Conservation (phyloP, 1,140 invertebrate species). For the Microplitis demolitor region DNA sequence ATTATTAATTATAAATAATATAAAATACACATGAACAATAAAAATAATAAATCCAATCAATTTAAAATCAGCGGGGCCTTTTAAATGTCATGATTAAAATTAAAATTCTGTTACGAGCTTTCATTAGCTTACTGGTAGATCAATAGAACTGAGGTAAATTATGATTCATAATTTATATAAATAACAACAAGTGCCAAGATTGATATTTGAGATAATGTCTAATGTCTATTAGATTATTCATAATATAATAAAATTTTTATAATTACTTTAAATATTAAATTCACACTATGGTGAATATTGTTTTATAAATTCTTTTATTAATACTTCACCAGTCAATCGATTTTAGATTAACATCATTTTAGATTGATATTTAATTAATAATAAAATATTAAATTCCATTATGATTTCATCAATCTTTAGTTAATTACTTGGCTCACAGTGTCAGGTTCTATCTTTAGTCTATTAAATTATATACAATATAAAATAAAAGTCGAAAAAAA, state of each 20-base stretch:
- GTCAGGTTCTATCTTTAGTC: too few relatives aligned
- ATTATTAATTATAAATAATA: too few relatives aligned
- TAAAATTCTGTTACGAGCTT: conserved; percentile 9
- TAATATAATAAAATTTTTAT: too few relatives aligned
- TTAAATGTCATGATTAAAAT: conserved; percentile 1
- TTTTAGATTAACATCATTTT: background rate
- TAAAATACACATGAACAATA: too few relatives aligned
- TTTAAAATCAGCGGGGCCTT: background rate
- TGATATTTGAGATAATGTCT: conserved; percentile 16
- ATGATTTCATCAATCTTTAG: background rate
- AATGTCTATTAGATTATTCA: background rate
- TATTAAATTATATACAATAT: too few relatives aligned
- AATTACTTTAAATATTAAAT: conserved; percentile 1
- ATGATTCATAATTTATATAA: background rate
- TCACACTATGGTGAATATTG: background rate
- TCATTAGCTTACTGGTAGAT: background rate
- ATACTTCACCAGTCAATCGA: background rate
- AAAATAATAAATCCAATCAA: too few relatives aligned
- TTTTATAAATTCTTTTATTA: background rate
- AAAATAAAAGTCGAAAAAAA: too few relatives aligned
- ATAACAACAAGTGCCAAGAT: background rate
- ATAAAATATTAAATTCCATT: background rate
- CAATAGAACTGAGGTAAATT: conserved; percentile 1
- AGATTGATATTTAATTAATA: background rate
- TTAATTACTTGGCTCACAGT: too few relatives aligned